phyloP scores from a whole-genome alignment of 2,113 vertebrate genomes.

The Athene noctua region DNA sequence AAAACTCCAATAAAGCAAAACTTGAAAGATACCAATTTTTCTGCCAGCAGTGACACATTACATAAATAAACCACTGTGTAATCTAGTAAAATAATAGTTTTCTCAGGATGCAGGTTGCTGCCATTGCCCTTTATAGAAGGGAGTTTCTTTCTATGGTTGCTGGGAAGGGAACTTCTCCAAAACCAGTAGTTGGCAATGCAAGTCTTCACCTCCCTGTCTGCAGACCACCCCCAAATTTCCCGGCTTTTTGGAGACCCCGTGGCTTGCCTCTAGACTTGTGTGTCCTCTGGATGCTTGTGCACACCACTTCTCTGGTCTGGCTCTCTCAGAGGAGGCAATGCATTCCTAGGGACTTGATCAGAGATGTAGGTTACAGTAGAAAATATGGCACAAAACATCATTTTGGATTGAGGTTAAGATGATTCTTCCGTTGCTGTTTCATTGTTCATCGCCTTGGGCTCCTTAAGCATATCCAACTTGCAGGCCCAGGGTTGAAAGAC shows the following conservation, averaged over 20 bases:
- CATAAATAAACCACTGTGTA: neutral
- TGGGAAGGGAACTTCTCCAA: slow-evolving; percentile 2
- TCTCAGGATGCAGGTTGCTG: neutral
- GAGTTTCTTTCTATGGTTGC: neutral
- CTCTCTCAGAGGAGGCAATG: neutral
- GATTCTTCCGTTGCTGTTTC: neutral
- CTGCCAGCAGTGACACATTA: neutral
- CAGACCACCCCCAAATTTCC: neutral
- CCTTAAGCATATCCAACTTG: neutral
- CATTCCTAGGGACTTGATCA: neutral
- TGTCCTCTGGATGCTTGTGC: neutral
- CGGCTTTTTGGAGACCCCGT: fast-evolving
- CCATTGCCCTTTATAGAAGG: neutral
- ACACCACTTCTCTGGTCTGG: neutral
- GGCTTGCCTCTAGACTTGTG: neutral
- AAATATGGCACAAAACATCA: neutral
- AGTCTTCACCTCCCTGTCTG: neutral
- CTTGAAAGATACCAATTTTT: neutral
- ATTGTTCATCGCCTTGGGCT: neutral
- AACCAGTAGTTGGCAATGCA: neutral
- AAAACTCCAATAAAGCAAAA: neutral
- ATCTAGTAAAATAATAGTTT: neutral
- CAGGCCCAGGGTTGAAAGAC: neutral
- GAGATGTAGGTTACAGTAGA: neutral
- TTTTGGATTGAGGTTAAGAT: neutral